These are phyloP conservation scores for Tinea pellionella DNA, from an alignment of 2,888 invertebrate species.

Conservation along the genomic window DNA sequence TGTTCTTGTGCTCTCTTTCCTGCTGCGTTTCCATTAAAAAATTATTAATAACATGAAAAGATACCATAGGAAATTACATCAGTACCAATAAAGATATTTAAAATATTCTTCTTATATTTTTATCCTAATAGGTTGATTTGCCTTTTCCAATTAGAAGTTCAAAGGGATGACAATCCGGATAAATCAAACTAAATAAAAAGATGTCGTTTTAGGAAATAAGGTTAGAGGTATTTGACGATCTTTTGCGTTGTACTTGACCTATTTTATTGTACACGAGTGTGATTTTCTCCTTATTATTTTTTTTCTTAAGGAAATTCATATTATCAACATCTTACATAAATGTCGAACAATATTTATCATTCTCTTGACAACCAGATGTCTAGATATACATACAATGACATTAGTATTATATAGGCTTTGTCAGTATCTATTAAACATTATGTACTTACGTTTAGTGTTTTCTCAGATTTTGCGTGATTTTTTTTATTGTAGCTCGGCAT, in stretches of 20 bases:
- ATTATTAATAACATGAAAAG: no score
- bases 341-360: not conserved
- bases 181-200: not conserved
- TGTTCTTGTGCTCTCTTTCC: no score
- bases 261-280: not conserved
- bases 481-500: no score
- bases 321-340: not conserved
- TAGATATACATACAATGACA: not conserved
- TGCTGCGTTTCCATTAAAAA: no score
- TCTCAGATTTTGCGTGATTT: no score
- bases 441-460: not conserved
- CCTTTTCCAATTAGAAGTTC: not conserved
- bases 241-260: not conserved
- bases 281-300: not conserved
- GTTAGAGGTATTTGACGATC: not conserved
- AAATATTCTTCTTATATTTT: no score
- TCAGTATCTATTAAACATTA: not conserved
- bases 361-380: not conserved
- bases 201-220: not conserved
- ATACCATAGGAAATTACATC: no score
- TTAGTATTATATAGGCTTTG: not conserved
- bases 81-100: no score
- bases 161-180: not conserved
- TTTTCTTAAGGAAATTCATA: not conserved
- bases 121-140: no score